Conservation (phyloP, 2,797 vertebrate species). For the Kryptopterus vitreolus region DNA sequence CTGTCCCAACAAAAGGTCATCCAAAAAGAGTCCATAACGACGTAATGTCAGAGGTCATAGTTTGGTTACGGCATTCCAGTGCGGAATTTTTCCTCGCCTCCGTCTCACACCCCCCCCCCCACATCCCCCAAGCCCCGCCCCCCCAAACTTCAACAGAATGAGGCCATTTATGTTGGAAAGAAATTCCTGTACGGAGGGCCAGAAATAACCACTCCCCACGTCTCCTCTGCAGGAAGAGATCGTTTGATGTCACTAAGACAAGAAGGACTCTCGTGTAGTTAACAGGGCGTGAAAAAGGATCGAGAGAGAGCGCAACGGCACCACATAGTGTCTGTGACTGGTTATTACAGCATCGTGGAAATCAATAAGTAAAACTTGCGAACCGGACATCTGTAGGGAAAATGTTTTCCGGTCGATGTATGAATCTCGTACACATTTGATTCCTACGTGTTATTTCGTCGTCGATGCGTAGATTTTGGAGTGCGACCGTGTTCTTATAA, state of each 20-base stretch:
- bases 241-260: conserved; percentile 54
- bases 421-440: too few relatives aligned
- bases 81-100: conserved; percentile 57
- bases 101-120: conserved; percentile 52
- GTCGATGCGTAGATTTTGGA: too few relatives aligned
- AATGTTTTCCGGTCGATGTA: too few relatives aligned
- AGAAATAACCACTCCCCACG: conserved; percentile 64
- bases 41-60: conserved; percentile 60
- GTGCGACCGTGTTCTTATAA: too few relatives aligned
- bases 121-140: too few relatives aligned
- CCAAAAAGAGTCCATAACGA: conserved; percentile 57
- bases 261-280: conserved; percentile 56
- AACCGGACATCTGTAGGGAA: too few relatives aligned
- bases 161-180: conserved; percentile 60
- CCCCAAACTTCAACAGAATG: conserved; percentile 45
- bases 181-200: conserved; percentile 58
- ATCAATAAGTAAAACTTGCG: background rate
- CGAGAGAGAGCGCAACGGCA: conserved; percentile 28
- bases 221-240: conserved; percentile 44
- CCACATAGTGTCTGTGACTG: conserved; percentile 29
- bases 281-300: conserved; percentile 33
- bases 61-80: conserved; percentile 59
- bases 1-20: conserved; percentile 53
- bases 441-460: too few relatives aligned
- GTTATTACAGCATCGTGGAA: background rate